Base-by-base conservation (phyloP, 2,797 vertebrate species). In the Onychomys leucogaster region DNA sequence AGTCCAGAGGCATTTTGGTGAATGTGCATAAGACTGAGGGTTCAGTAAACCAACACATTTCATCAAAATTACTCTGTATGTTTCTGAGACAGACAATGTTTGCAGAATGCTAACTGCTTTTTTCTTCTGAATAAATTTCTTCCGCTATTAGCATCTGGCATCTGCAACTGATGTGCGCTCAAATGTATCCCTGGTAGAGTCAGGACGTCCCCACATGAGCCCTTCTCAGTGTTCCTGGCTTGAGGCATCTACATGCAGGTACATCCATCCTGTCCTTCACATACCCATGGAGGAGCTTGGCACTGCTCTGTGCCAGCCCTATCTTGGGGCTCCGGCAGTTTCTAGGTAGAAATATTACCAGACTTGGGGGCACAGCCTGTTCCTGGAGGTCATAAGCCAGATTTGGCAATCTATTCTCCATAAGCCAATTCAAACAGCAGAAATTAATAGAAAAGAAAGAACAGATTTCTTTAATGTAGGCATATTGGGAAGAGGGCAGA, bases 1-100 rank as follows among this genome's bases (percentile, higher is more conserved):
- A 95, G 96, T 67, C 86, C 83, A 97, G 95, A 97, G 21, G 78
- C 61, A 96, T 97, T 98, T 97, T 91, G 49, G 87, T 94, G 85
- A 94, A 86, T 63, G 69, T 91, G 85, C 83, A 94, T 92, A 94
- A 97, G 80, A 97, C 73, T 87, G 85, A 92, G 96, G 89, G 57
- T 96, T 90, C 67, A 94, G 86, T 94, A 97, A 93, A 96, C 76
- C 9, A 80, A 94, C 91, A 81, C 89, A 96, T 94, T 97, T 93
- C 96, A 95, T 95, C 91, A 75, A 89, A 94, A 97, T 86, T 97
- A 96, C 8, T 34, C 25, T 80, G 91, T 92, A 91, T 5, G 3
- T 67, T 94, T 95, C 93, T 76, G 90, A 96, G 93, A 94, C 21
- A 73, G 92, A 94, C 94, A 94, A 94, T 94, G 92, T 97, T 96